These are phyloP conservation scores for Nezara viridula DNA, from an alignment of 2,888 invertebrate genomes.

Conservation along the genomic window DNA sequence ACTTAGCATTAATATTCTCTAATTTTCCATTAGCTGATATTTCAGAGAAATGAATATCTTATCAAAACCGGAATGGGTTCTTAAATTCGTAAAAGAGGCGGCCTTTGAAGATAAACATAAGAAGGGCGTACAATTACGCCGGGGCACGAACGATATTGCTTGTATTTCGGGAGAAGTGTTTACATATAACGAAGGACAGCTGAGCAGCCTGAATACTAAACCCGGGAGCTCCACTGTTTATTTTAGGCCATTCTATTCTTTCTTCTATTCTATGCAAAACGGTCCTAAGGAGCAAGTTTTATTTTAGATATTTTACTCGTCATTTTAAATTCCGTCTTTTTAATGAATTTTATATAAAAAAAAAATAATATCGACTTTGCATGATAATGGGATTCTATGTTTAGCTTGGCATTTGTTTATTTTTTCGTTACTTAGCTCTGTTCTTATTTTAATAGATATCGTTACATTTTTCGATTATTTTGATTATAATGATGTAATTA, in stretches of 20 bases:
- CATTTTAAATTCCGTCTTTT: too few species aligned
- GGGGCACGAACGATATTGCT: slow-evolving; percentile 21
- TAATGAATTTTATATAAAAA: too few species aligned
- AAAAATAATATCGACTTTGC: too few species aligned
- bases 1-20: background rate
- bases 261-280: too few species aligned
- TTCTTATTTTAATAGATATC: too few species aligned
- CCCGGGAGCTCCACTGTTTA: background rate
- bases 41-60: background rate
- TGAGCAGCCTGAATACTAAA: background rate
- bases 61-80: background rate
- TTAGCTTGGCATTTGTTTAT: too few species aligned
- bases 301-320: too few species aligned
- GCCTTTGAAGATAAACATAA: background rate
- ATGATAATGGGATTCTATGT: too few species aligned
- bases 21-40: background rate
- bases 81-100: background rate
- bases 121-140: slow-evolving; percentile 15
- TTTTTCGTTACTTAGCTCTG: too few species aligned
- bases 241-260: background rate
- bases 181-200: slow-evolving; percentile 35
- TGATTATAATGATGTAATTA: too few species aligned
- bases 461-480: too few species aligned
- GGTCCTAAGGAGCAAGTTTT: background rate
- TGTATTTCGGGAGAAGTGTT: slow-evolving; percentile 32